Percentiles rank a stretch among this genome's conserved stretches.
These are phyloP conservation scores for Ophioninae sp. DNA, from an alignment of 2,888 invertebrate species.

Conservation along the genomic window DNA sequence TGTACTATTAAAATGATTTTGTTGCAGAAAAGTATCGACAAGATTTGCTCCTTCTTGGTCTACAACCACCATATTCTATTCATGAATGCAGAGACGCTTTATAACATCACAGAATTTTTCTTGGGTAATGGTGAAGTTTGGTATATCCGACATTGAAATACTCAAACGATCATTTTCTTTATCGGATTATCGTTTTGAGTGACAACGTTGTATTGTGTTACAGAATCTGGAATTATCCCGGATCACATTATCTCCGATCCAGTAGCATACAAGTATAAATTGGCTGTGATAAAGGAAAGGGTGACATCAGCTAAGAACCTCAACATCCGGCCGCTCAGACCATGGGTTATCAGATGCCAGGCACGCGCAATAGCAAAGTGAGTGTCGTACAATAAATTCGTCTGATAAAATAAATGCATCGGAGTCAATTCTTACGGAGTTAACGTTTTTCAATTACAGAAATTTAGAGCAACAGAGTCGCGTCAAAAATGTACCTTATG, in stretches of 20 bases:
- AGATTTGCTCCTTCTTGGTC: conserved; percentile 31
- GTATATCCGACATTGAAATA: background rate
- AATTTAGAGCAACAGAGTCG: conserved; percentile 41
- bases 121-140: conserved; percentile 43
- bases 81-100: conserved; percentile 20
- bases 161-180: background rate
- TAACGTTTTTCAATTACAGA: conserved; percentile 23
- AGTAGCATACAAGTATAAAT: background rate
- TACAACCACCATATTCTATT: conserved; percentile 18
- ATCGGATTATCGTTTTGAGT: background rate
- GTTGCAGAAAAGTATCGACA: conserved; percentile 38
- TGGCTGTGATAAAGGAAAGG: conserved; percentile 29
- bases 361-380: conserved; percentile 29
- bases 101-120: conserved; percentile 47
- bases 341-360: conserved; percentile 58
- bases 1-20: conserved; percentile 7
- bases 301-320: conserved; percentile 1
- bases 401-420: background rate
- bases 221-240: conserved; percentile 32
- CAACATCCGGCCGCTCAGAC: conserved; percentile 34
- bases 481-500: background rate
- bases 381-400: background rate
- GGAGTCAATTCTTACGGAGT: background rate
- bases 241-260: conserved; percentile 46
- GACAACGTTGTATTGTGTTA: background rate